Conservation (phyloP, 2,888 invertebrate species). For the Eurytoma californica region DNA sequence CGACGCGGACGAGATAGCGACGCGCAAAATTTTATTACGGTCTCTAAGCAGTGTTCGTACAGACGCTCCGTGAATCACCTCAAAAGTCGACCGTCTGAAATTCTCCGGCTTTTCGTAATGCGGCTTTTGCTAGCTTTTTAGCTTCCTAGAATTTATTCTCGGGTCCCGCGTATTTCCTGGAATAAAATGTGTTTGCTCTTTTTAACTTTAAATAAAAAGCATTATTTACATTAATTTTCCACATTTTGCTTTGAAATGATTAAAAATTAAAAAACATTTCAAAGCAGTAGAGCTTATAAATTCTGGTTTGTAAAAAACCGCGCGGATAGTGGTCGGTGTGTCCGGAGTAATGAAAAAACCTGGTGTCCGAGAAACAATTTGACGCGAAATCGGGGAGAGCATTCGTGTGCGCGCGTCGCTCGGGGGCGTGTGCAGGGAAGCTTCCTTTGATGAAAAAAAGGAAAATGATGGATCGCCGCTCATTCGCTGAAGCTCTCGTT, state of each 20-base stretch:
- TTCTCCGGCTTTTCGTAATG: slow-evolving; percentile 12
- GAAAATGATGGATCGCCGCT: slow-evolving; percentile 45
- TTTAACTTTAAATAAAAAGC: no score
- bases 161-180: no score
- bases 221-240: no score
- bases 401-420: not conserved
- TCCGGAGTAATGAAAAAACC: slow-evolving; percentile 6
- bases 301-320: no score
- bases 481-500: slow-evolving; percentile 5
- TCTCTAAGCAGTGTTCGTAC: not conserved
- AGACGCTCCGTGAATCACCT: not conserved
- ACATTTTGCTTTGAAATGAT: no score
- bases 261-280: no score
- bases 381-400: not conserved
- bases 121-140: not conserved
- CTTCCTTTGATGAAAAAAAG: not conserved
- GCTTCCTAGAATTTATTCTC: no score
- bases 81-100: not conserved
- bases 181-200: no score
- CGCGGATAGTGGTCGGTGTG: not conserved
- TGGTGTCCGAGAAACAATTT: slow-evolving; percentile 1
- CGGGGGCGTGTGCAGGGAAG: not conserved
- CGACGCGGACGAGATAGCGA: not conserved
- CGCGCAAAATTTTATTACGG: slow-evolving; percentile 33
- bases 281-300: no score